phyloP scores from a whole-genome alignment of 1,140 invertebrate species.

The Macrostomum lignano region DNA sequence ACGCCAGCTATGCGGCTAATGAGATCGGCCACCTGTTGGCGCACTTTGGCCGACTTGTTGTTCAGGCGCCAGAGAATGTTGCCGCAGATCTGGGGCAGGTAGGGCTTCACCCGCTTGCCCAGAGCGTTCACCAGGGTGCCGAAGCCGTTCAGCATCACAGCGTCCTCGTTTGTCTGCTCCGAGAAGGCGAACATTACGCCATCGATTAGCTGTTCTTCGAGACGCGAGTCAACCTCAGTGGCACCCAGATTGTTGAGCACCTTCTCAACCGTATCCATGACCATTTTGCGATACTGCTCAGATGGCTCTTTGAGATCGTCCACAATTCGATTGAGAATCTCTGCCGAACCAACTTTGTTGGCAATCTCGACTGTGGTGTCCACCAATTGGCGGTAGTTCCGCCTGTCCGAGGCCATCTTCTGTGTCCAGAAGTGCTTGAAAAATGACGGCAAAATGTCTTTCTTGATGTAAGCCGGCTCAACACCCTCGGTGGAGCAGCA shows the following conservation, averaged over 20 bases:
- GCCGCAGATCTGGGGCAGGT: slow-evolving; percentile 94
- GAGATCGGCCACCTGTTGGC: slow-evolving; percentile 92
- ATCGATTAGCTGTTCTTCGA: slow-evolving; percentile 95
- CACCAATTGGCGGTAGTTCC: slow-evolving; percentile 76
- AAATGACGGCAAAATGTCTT: slow-evolving; percentile 90
- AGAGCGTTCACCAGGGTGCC: slow-evolving; percentile 91
- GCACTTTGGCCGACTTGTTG: slow-evolving; percentile 95
- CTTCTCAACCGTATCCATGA: slow-evolving; percentile 99
- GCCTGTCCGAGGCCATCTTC: slow-evolving; percentile 80
- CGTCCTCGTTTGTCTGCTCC: slow-evolving; percentile 95
- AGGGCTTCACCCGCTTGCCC: slow-evolving; percentile 83
- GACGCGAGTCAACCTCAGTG: slow-evolving; percentile 74
- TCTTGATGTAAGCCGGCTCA: slow-evolving; percentile 90
- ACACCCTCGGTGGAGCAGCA: slow-evolving; percentile 99
- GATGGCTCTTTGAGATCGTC: slow-evolving; percentile 98
- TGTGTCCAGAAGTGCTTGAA: slow-evolving; percentile 99
- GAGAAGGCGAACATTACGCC: slow-evolving; percentile 97
- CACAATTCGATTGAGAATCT: slow-evolving; percentile 90
- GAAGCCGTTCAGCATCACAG: slow-evolving; percentile 98
- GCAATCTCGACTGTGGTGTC: slow-evolving; percentile 99
- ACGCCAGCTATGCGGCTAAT: slow-evolving; percentile 91
- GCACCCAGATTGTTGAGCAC: slow-evolving; percentile 83
- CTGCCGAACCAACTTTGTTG: slow-evolving; percentile 77
- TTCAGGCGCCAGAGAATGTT: slow-evolving; percentile 95
- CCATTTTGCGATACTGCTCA: slow-evolving; percentile 98